Evolutionary conservation across 1,140 invertebrate genomes (phyloP).

Genomic region (Papilio dardanus): DNA sequence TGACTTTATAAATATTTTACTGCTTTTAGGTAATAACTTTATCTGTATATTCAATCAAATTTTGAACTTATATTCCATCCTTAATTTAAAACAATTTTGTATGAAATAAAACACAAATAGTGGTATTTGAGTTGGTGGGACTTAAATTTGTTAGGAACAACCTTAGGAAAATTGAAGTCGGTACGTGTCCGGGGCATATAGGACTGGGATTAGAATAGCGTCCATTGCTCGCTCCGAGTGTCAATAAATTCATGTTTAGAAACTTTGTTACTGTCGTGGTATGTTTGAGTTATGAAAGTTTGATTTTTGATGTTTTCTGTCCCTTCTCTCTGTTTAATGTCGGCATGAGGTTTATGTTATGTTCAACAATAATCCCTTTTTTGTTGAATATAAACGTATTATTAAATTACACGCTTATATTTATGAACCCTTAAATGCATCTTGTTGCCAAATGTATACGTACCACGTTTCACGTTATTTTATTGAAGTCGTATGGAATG

Average conservation of each 20-base stretch:
- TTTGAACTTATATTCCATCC: too few relatives aligned
- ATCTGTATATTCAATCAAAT: too few relatives aligned
- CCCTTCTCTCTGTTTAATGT: constrained; percentile 27
- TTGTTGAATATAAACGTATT: not conserved
- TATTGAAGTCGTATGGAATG: too few relatives aligned
- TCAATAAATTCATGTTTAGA: constrained; percentile 37
- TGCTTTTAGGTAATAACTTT: too few relatives aligned
- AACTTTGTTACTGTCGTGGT: constrained; percentile 24
- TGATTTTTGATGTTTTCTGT: constrained; percentile 38
- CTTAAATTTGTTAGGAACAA: constrained; percentile 17
- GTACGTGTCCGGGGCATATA: constrained; percentile 31
- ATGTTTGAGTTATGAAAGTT: constrained; percentile 33
- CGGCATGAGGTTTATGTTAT: not conserved
- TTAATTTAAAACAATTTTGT: not conserved
- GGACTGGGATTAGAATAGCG: constrained; percentile 36
- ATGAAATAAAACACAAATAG: not conserved
- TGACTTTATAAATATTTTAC: too few relatives aligned
- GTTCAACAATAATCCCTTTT: not conserved
- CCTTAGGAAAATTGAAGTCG: constrained; percentile 34
- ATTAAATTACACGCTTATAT: not conserved
- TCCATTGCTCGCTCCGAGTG: constrained; percentile 21
- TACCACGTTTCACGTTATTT: too few relatives aligned
- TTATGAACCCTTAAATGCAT: too few relatives aligned
- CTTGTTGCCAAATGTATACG: too few relatives aligned
- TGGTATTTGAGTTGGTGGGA: constrained; percentile 6